Conservation (phyloP, 2,888 invertebrate genomes). For the Rhamnusium bicolor region DNA sequence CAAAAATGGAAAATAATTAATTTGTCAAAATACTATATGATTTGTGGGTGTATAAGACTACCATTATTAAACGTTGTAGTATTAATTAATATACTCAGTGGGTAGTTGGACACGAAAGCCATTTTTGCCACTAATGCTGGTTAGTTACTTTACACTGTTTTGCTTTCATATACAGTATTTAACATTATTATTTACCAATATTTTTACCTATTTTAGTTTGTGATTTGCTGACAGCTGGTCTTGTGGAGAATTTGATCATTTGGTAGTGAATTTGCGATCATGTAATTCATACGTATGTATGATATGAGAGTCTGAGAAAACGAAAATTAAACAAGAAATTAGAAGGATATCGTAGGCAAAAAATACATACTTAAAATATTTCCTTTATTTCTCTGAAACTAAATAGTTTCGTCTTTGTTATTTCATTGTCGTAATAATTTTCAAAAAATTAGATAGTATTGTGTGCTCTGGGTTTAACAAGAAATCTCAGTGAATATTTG, state of each 20-base stretch:
- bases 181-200: slow-evolving; percentile 22
- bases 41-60: slow-evolving; percentile 30
- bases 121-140: slow-evolving; percentile 37
- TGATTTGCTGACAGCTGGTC: neutral
- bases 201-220: slow-evolving; percentile 2
- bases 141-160: slow-evolving; percentile 35
- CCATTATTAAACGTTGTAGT: slow-evolving; percentile 27
- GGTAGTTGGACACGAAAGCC: slow-evolving; percentile 39
- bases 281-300: too few species aligned
- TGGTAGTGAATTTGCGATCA: neutral
- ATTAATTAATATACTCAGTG: slow-evolving; percentile 31
- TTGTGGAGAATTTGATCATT: neutral
- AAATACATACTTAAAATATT: too few species aligned
- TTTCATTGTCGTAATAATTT: too few species aligned
- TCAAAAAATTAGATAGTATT: too few species aligned
- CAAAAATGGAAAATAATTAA: slow-evolving; percentile 30
- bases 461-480: too few species aligned
- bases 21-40: slow-evolving; percentile 27
- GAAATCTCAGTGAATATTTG: too few species aligned
- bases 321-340: too few species aligned
- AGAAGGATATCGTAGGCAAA: too few species aligned
- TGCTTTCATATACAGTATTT: slow-evolving; percentile 24
- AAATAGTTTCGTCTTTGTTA: too few species aligned
- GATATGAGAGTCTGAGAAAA: too few species aligned
- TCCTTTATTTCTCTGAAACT: too few species aligned